Conservation (phyloP, 2,113 vertebrate species). For the Perca flavescens region DNA sequence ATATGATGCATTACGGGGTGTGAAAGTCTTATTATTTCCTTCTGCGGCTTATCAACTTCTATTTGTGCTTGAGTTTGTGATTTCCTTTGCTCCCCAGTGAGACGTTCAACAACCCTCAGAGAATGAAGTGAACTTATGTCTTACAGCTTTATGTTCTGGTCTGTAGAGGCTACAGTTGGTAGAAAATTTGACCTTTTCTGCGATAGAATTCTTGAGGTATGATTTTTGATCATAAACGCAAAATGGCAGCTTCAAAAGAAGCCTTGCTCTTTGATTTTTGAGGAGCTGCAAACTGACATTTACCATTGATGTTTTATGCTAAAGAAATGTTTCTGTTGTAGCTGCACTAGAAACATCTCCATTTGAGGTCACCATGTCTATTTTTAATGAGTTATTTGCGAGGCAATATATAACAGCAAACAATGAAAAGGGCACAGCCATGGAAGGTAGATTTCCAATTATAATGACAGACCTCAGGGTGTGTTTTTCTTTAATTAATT, state of each 20-base stretch:
- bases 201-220: constrained; percentile 22
- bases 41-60: not conserved
- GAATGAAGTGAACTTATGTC: constrained; percentile 12
- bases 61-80: not conserved
- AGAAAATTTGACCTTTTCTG: constrained; percentile 54
- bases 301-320: constrained; percentile 16
- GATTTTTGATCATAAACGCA: constrained; percentile 54
- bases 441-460: constrained; percentile 2
- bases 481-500: constrained; percentile 12
- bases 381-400: constrained; percentile 38
- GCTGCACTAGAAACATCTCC: not conserved
- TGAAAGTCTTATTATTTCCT: constrained; percentile 10
- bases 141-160: constrained; percentile 34
- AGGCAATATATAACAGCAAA: not conserved
- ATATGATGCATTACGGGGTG: not conserved
- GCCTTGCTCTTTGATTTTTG: constrained; percentile 36
- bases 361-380: not conserved
- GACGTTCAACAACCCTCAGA: constrained; percentile 10
- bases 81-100: not conserved
- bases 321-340: constrained; percentile 4
- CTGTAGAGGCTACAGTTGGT: constrained; percentile 25
- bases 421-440: constrained; percentile 22
- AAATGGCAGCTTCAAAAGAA: constrained; percentile 39
- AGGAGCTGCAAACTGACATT: constrained; percentile 17
- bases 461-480: not conserved